phyloP scores from a whole-genome alignment of 2,888 invertebrate genomes.

The Plutella xylostella region DNA sequence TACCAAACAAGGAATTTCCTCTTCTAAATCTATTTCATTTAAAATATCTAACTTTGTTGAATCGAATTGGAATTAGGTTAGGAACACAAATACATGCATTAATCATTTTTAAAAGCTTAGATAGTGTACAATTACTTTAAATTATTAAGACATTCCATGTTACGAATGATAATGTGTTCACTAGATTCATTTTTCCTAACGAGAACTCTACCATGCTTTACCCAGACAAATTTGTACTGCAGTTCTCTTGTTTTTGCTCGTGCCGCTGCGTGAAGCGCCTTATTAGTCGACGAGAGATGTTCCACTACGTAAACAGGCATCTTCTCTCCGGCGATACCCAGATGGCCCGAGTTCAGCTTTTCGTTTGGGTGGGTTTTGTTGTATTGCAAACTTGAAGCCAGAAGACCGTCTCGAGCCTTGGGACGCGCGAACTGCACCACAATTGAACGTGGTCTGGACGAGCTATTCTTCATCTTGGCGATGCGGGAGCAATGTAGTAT shows the following conservation, averaged over 20 bases:
- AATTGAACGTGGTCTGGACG: constrained; percentile 15
- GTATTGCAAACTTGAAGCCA: constrained; percentile 12
- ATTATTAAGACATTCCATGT: neutral
- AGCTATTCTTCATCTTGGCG: constrained; percentile 10
- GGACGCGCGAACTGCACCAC: constrained; percentile 14
- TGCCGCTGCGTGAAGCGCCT: neutral
- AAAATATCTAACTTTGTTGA: neutral
- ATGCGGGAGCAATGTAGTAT: constrained; percentile 11
- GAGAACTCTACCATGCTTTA: neutral
- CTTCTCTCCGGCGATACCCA: constrained; percentile 1
- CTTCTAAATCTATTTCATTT: neutral
- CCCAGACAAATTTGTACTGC: constrained; percentile 2
- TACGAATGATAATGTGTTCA: neutral
- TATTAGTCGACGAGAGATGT: neutral
- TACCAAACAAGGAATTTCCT: neutral
- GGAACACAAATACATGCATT: neutral
- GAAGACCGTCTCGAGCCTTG: constrained; percentile 12
- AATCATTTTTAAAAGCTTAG: neutral
- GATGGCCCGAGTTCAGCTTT: neutral
- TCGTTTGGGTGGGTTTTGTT: constrained; percentile 13
- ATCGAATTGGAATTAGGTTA: neutral
- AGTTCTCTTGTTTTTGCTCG: neutral
- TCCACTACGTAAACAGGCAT: neutral
- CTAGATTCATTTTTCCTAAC: neutral
- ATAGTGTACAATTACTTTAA: neutral